Percentiles rank a stretch among this genome's conserved stretches.
These are phyloP conservation scores for Athalia rosae DNA, from an alignment of 2,888 invertebrate genomes.

Conservation along the genomic window DNA sequence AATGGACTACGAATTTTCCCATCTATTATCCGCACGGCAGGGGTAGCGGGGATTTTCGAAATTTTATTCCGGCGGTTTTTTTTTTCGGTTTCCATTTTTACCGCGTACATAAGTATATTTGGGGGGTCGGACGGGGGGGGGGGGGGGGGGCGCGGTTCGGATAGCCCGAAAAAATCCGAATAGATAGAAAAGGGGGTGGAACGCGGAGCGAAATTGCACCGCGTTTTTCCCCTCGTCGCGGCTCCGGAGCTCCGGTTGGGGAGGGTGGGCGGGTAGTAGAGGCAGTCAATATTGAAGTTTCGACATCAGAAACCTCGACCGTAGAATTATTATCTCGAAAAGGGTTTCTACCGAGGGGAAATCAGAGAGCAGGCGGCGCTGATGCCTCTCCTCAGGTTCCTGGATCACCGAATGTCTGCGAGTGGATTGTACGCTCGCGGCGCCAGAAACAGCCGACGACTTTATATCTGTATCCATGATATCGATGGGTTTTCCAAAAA, in stretches of 20 bases:
- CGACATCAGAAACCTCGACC: slow-evolving; percentile 39
- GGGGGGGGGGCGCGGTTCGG: background rate
- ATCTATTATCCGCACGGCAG: too few species aligned
- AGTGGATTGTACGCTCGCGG: background rate
- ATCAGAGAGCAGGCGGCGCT: background rate
- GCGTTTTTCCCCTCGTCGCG: slow-evolving; percentile 1
- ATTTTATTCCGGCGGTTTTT: too few species aligned
- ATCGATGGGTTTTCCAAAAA: slow-evolving; percentile 8
- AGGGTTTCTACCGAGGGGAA: slow-evolving; percentile 17
- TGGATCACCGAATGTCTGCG: background rate
- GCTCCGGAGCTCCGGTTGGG: background rate
- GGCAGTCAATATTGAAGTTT: slow-evolving; percentile 43
- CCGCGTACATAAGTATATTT: too few species aligned
- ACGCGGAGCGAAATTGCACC: background rate
- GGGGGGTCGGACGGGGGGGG: too few species aligned
- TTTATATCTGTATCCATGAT: background rate
- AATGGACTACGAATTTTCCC: too few species aligned
- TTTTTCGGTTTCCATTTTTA: too few species aligned
- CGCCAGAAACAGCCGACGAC: slow-evolving; percentile 33
- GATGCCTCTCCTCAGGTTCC: background rate
- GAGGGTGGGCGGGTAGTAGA: background rate
- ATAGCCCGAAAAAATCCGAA: background rate
- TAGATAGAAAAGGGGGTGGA: background rate
- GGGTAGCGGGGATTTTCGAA: too few species aligned
- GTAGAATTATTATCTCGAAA: slow-evolving; percentile 42